Percentiles rank a stretch among this genome's conserved stretches.
Evolutionary conservation across 2,888 invertebrate species (phyloP).

Genomic region (Candidula unifasciata): DNA sequence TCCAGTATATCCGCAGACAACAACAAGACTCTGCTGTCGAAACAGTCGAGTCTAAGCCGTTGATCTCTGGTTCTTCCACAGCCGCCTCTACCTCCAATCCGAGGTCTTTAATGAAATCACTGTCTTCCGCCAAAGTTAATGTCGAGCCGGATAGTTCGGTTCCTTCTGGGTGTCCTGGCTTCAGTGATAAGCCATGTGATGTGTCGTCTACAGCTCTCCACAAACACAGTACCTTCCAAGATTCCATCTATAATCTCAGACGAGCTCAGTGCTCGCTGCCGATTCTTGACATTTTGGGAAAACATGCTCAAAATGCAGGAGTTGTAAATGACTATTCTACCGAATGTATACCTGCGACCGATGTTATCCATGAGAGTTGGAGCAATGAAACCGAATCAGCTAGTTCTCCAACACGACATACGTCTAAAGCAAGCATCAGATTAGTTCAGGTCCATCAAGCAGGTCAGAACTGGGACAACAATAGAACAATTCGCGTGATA

Average conservation of each 20-base stretch:
- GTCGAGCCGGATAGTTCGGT: not conserved
- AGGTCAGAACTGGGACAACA: not conserved
- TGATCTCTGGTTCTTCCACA: not conserved
- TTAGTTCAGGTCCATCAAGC: not conserved
- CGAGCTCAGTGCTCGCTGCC: too few relatives aligned
- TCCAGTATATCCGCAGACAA: not conserved
- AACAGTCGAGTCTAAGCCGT: not conserved
- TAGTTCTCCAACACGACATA: not conserved
- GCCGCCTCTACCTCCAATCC: not conserved
- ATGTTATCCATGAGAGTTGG: too few relatives aligned
- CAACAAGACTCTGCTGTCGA: not conserved
- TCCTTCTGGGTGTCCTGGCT: too few relatives aligned
- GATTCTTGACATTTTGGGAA: too few relatives aligned
- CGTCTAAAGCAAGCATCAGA: conserved; percentile 29
- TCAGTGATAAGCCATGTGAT: too few relatives aligned
- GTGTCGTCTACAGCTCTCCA: not conserved
- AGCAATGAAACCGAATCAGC: too few relatives aligned
- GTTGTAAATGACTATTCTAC: too few relatives aligned
- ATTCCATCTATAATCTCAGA: not conserved
- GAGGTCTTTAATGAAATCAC: not conserved
- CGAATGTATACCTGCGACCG: too few relatives aligned
- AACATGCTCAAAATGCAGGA: too few relatives aligned
- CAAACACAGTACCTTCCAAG: not conserved
- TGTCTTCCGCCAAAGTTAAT: not conserved
- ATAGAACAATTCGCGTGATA: conserved; percentile 34